Evolutionary conservation across 2,888 invertebrate genomes (phyloP).

Genomic region (Bugula neritina): DNA sequence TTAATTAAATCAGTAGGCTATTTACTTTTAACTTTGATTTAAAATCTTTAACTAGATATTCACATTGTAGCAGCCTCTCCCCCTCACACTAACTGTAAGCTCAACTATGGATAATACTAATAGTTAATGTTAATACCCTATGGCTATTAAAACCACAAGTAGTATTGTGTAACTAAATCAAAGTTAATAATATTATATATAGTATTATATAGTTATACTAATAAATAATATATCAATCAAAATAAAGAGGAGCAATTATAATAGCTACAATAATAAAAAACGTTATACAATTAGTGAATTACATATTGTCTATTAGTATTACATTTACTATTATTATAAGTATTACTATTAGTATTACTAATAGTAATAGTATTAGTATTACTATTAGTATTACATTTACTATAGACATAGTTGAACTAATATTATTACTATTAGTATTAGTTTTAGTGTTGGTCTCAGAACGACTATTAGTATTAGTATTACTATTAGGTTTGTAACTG

Average conservation of each 20-base stretch:
- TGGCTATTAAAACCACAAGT: too few relatives aligned
- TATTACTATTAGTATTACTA: neutral
- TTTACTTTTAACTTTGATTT: too few relatives aligned
- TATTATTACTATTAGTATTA: conserved; percentile 21
- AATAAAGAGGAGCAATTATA: neutral
- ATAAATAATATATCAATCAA: neutral
- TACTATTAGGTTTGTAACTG: too few relatives aligned
- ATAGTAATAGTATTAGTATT: too few relatives aligned
- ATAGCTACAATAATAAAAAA: neutral
- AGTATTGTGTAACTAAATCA: neutral
- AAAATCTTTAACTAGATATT: too few relatives aligned
- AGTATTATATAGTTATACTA: neutral
- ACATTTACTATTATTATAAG: neutral
- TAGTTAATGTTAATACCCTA: too few relatives aligned
- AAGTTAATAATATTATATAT: neutral
- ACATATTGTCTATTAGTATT: neutral
- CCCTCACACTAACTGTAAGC: too few relatives aligned
- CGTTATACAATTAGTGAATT: neutral
- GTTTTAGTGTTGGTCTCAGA: too few relatives aligned
- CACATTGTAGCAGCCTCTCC: too few relatives aligned
- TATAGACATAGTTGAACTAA: neutral
- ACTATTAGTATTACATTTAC: neutral
- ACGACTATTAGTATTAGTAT: too few relatives aligned
- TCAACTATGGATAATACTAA: too few relatives aligned
- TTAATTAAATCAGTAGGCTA: too few relatives aligned